These are phyloP conservation scores for Lasioglossum vierecki DNA, from an alignment of 2,888 invertebrate genomes.

Conservation along the genomic window DNA sequence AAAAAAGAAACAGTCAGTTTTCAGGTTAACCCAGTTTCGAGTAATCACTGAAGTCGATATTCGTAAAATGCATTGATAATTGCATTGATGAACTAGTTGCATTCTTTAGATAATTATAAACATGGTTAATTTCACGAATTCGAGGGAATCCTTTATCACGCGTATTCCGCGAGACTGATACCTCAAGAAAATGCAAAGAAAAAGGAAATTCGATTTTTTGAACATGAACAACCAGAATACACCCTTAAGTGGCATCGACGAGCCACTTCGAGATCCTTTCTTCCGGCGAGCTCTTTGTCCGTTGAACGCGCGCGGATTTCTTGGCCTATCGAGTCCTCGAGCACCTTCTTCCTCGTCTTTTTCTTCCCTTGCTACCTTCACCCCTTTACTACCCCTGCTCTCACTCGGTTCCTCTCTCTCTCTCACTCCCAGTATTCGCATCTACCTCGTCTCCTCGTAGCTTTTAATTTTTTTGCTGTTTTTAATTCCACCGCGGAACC, in stretches of 20 bases:
- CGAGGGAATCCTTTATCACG: not conserved
- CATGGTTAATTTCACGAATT: not conserved
- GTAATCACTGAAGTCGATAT: not conserved
- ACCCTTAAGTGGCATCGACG: slow-evolving; percentile 45
- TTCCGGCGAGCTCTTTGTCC: slow-evolving; percentile 7
- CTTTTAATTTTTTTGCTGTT: slow-evolving; percentile 18
- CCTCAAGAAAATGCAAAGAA: not conserved
- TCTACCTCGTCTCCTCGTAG: not conserved
- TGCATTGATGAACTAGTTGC: too few species aligned
- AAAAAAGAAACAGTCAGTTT: not conserved
- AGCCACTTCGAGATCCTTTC: slow-evolving; percentile 26
- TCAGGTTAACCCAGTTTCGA: not conserved
- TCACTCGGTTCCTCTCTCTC: not conserved
- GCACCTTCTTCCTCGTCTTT: not conserved
- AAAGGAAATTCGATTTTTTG: not conserved
- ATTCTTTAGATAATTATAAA: not conserved
- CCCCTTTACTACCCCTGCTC: not conserved
- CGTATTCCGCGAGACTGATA: not conserved
- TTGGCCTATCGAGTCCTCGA: slow-evolving; percentile 11
- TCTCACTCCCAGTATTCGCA: not conserved
- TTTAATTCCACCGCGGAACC: slow-evolving; percentile 46
- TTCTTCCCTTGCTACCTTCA: not conserved
- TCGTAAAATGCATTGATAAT: not conserved
- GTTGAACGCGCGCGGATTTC: slow-evolving; percentile 9
- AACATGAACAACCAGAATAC: not conserved